These are phyloP conservation scores for Apogon hyalosoma DNA, from an alignment of 2,797 vertebrate species.

Conservation along the genomic window DNA sequence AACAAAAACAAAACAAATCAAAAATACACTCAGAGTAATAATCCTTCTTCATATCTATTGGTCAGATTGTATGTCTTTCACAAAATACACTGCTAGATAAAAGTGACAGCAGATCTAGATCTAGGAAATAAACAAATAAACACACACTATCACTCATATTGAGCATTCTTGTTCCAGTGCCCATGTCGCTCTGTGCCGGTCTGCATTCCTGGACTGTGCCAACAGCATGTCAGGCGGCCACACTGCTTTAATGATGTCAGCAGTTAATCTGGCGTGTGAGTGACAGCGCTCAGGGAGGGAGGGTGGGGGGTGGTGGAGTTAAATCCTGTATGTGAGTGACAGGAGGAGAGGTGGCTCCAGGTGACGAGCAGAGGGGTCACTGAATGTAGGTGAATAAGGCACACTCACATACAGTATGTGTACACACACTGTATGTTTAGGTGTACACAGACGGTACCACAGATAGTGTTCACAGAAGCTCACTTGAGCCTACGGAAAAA, in stretches of 20 bases:
- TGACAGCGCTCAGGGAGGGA: constrained; percentile 73
- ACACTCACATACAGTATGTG: neutral
- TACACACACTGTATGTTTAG: neutral
- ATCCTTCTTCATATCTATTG: constrained; percentile 18
- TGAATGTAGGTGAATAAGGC: constrained; percentile 62
- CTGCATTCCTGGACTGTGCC: constrained; percentile 82
- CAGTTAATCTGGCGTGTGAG: constrained; percentile 81
- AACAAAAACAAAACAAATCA: constrained; percentile 3
- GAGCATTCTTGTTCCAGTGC: constrained; percentile 73
- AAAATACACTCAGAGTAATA: neutral
- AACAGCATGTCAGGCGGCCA: constrained; percentile 76
- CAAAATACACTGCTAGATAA: constrained; percentile 32
- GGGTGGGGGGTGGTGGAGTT: constrained; percentile 61
- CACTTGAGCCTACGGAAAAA: constrained; percentile 38
- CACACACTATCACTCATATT: constrained; percentile 53
- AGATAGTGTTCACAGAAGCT: constrained; percentile 30
- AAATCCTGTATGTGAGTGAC: constrained; percentile 71
- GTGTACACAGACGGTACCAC: constrained; percentile 11
- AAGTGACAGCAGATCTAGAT: constrained; percentile 5
- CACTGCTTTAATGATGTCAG: constrained; percentile 85
- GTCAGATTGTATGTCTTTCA: constrained; percentile 28
- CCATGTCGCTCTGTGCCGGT: constrained; percentile 73
- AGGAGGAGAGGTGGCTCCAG: constrained; percentile 76
- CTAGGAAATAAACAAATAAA: constrained; percentile 44
- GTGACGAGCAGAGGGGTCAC: constrained; percentile 77